Evolutionary conservation across 2,888 invertebrate species (phyloP).

Genomic region (Ariolimax columbianus): DNA sequence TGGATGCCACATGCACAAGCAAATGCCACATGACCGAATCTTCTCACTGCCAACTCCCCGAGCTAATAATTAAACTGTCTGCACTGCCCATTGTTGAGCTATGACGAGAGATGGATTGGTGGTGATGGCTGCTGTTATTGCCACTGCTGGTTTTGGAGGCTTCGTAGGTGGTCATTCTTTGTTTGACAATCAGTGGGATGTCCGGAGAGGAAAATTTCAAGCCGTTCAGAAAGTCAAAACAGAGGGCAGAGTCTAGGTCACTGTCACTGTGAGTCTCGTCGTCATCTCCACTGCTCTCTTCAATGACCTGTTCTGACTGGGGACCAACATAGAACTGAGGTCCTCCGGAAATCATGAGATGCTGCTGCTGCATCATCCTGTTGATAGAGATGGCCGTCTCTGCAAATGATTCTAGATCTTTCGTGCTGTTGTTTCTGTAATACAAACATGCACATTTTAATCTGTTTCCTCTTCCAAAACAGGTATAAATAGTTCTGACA

Average conservation of each 20-base stretch:
- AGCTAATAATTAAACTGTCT: conserved; percentile 57
- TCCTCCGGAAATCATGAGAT: conserved; percentile 83
- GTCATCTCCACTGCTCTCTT: conserved; percentile 51
- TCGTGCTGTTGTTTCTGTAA: conserved; percentile 93
- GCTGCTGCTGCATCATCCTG: conserved; percentile 95
- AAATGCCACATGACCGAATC: not conserved
- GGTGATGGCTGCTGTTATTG: conserved; percentile 10
- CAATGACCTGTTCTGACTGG: conserved; percentile 49
- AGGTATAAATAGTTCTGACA: too few species aligned
- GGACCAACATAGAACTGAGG: conserved; percentile 61
- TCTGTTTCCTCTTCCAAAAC: too few species aligned
- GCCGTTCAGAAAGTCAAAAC: conserved; percentile 79
- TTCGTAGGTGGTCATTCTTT: conserved; percentile 79
- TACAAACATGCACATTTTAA: too few species aligned
- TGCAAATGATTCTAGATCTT: conserved; percentile 95
- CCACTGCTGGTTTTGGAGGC: conserved; percentile 48
- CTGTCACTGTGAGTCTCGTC: conserved; percentile 65
- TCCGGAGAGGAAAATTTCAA: conserved; percentile 89
- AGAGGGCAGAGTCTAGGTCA: conserved; percentile 72
- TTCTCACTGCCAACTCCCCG: conserved; percentile 56
- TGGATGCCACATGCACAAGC: not conserved
- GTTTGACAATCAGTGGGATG: conserved; percentile 89
- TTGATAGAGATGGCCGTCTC: conserved; percentile 98
- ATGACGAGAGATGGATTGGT: conserved; percentile 28
- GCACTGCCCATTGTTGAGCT: conserved; percentile 57